phyloP scores from a whole-genome alignment of 2,113 vertebrate species.

The Melozone crissalis region DNA sequence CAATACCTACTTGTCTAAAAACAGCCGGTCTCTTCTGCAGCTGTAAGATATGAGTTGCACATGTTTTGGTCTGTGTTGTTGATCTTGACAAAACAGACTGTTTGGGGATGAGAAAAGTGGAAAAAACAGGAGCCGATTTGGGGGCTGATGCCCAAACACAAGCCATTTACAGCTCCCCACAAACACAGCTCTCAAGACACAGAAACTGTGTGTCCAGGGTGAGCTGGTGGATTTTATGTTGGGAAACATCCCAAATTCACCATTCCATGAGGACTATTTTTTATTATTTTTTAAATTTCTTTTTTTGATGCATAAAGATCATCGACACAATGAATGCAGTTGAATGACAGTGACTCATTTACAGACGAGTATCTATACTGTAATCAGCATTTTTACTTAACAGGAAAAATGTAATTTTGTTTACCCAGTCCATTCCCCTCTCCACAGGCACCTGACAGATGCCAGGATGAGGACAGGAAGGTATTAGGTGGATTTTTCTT shows the following conservation, averaged over 20 bases:
- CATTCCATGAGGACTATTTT: not conserved
- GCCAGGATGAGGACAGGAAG: not conserved
- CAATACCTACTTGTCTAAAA: not conserved
- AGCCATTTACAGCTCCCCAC: not conserved
- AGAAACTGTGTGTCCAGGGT: not conserved
- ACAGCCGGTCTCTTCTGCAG: not conserved
- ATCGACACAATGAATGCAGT: not conserved
- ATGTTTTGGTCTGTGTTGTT: not conserved
- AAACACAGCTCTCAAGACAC: not conserved
- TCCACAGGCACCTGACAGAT: not conserved
- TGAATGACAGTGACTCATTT: not conserved
- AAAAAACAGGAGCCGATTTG: not conserved
- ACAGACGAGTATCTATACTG: accelerated
- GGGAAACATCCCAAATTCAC: not conserved
- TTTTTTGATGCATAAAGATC: not conserved
- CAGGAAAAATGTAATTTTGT: accelerated
- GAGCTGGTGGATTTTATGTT: not conserved
- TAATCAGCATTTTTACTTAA: not conserved
- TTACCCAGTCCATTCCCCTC: not conserved
- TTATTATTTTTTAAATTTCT: not conserved
- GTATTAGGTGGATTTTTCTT: not conserved
- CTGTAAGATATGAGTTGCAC: not conserved
- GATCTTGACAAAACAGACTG: not conserved
- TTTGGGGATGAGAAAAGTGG: not conserved
- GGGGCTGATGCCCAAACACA: not conserved